Evolutionary conservation across 2,888 invertebrate species (phyloP).

Genomic region (Meganola albula): DNA sequence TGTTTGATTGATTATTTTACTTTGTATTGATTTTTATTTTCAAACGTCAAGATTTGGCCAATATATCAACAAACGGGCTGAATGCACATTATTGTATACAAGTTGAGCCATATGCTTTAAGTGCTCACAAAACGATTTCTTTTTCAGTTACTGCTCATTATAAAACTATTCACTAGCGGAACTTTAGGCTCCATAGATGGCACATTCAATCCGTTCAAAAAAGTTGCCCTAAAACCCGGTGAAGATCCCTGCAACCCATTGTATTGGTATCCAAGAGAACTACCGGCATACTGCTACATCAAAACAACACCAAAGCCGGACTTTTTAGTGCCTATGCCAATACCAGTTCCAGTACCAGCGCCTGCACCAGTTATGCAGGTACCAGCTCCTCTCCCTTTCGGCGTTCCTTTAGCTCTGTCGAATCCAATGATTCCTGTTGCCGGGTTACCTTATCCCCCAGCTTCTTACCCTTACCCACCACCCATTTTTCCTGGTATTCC

Average conservation of each 20-base stretch:
- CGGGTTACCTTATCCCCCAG: conserved; percentile 13
- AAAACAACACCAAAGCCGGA: conserved; percentile 10
- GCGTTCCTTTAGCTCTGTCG: conserved; percentile 31
- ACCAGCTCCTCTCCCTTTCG: conserved; percentile 27
- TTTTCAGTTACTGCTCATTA: conserved; percentile 35
- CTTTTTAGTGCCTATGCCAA: conserved; percentile 11
- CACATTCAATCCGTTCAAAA: neutral
- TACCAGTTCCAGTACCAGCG: conserved; percentile 24
- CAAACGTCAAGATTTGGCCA: too few species aligned
- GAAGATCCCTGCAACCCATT: conserved; percentile 55
- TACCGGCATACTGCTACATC: conserved; percentile 36
- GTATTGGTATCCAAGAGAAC: conserved; percentile 51
- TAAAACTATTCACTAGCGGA: conserved; percentile 18
- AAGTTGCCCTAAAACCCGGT: conserved; percentile 12
- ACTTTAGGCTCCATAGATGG: conserved; percentile 40
- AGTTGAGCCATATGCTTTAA: too few species aligned
- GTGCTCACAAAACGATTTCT: too few species aligned
- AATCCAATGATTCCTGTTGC: conserved; percentile 30
- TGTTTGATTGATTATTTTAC: too few species aligned
- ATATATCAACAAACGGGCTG: too few species aligned
- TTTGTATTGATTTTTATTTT: too few species aligned
- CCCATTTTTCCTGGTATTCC: neutral
- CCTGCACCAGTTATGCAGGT: conserved; percentile 6
- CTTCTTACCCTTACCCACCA: too few species aligned
- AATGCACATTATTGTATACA: too few species aligned